These are phyloP conservation scores for Nemotelus pantherinus DNA, from an alignment of 2,888 invertebrate genomes.

Conservation along the genomic window DNA sequence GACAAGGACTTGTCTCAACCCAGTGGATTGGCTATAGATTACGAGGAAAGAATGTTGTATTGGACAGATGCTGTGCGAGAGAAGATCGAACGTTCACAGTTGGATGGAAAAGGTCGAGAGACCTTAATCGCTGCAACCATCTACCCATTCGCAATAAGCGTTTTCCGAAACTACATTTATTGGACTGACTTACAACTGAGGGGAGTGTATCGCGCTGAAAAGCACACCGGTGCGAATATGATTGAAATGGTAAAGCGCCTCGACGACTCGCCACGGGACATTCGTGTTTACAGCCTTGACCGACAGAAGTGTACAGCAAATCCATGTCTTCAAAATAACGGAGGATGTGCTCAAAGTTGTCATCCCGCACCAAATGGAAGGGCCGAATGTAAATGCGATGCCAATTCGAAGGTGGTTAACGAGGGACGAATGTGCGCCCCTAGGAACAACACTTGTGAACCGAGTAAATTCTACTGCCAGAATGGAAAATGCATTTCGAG, in stretches of 20 bases:
- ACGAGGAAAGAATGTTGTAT: slow-evolving; percentile 89
- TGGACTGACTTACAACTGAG: slow-evolving; percentile 95
- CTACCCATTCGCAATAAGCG: slow-evolving; percentile 94
- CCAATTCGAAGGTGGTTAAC: slow-evolving; percentile 87
- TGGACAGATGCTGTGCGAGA: slow-evolving; percentile 98
- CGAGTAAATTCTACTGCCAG: slow-evolving; percentile 89
- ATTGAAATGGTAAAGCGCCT: slow-evolving; percentile 92
- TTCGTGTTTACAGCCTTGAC: slow-evolving; percentile 83
- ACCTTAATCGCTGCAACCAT: slow-evolving; percentile 88
- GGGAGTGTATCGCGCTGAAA: slow-evolving; percentile 96
- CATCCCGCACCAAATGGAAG: slow-evolving; percentile 87
- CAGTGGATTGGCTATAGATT: slow-evolving; percentile 94
- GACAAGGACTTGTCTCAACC: slow-evolving; percentile 93
- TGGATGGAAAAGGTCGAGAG: slow-evolving; percentile 88
- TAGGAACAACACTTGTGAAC: slow-evolving; percentile 85
- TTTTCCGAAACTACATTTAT: slow-evolving; percentile 89
- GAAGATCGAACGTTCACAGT: slow-evolving; percentile 91
- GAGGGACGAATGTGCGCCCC: slow-evolving; percentile 94
- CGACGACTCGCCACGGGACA: slow-evolving; percentile 92
- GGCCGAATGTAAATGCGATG: slow-evolving; percentile 91
- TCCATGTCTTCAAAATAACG: slow-evolving; percentile 90
- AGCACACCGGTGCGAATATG: slow-evolving; percentile 95
- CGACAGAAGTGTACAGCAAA: slow-evolving; percentile 84
- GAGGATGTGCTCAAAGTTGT: slow-evolving; percentile 95
- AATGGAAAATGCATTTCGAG: slow-evolving; percentile 93